Conservation (phyloP, 53 echinoderm and acorn worm genomes). For the Hippasteria phrygiana region DNA sequence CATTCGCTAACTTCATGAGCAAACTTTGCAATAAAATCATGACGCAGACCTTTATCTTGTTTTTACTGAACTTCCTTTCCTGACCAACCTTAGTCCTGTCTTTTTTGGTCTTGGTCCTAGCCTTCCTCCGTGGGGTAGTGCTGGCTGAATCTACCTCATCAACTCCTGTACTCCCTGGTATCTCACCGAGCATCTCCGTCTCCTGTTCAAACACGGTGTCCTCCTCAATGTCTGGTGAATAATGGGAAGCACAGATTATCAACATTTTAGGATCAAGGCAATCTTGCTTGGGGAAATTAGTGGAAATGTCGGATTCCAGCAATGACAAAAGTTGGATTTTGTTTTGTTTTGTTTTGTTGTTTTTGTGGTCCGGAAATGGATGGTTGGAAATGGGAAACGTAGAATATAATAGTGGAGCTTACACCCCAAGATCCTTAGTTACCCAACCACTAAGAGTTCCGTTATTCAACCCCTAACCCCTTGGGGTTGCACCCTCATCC, state of each 20-base stretch:
- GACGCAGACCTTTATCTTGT: not conserved
- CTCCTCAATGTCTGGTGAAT: conserved; percentile 28
- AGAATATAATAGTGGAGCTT: too few relatives aligned
- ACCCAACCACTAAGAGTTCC: too few relatives aligned
- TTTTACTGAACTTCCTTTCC: not conserved
- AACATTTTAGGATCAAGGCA: too few relatives aligned
- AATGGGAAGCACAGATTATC: not conserved
- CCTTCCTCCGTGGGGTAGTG: conserved; percentile 62
- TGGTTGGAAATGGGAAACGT: too few relatives aligned
- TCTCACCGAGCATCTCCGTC: conserved; percentile 33
- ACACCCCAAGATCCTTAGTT: too few relatives aligned
- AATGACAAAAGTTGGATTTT: too few relatives aligned
- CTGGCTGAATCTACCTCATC: conserved; percentile 53
- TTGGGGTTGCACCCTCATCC: too few relatives aligned
- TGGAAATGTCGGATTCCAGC: too few relatives aligned
- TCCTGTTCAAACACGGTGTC: conserved; percentile 36
- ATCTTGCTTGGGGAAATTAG: not conserved
- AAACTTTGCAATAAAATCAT: not conserved
- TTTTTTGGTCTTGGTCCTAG: conserved; percentile 48
- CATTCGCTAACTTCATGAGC: too few relatives aligned
- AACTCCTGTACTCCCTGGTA: conserved; percentile 14
- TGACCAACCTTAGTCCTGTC: conserved; percentile 6
- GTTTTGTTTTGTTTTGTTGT: too few relatives aligned
- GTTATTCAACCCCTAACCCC: too few relatives aligned
- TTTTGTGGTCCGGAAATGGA: too few relatives aligned